A percentile compares a stretch with the other conserved stretches of the same genome.
phyloP scores from a whole-genome alignment of 2,113 vertebrate genomes.

The Melospiza georgiana region DNA sequence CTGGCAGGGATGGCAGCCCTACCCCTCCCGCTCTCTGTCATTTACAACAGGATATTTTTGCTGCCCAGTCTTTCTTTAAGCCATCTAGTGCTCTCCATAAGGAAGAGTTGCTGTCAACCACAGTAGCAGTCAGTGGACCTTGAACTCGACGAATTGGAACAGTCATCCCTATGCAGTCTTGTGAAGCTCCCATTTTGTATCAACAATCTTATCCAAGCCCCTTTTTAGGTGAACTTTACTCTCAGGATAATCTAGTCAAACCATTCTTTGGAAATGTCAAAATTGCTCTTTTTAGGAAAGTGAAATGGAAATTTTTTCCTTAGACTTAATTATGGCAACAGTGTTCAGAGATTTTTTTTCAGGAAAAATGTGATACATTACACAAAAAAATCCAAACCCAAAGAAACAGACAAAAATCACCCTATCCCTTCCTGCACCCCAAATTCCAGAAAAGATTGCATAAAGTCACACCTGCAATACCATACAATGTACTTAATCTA shows the following conservation, averaged over 20 bases:
- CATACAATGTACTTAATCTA: constrained; percentile 6
- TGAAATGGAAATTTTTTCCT: neutral
- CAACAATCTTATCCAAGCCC: neutral
- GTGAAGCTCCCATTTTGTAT: neutral
- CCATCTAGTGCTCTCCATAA: neutral
- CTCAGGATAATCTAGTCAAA: neutral
- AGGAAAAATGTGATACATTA: neutral
- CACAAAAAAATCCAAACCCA: neutral
- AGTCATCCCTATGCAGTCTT: neutral
- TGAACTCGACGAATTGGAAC: neutral
- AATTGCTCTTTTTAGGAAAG: neutral
- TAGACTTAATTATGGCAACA: neutral
- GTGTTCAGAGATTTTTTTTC: neutral
- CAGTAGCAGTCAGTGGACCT: neutral
- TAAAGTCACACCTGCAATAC: constrained; percentile 1
- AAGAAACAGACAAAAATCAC: neutral
- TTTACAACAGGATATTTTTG: neutral
- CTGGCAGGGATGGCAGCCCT: neutral
- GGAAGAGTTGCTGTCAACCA: neutral
- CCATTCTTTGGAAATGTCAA: neutral
- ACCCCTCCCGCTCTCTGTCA: neutral
- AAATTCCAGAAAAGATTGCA: constrained; percentile 6
- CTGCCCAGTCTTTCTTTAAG: neutral
- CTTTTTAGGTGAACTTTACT: neutral
- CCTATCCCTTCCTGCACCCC: fast-evolving